Evolutionary conservation across 2,113 vertebrate species (phyloP).

Genomic region (Girardinichthys multiradiatus): DNA sequence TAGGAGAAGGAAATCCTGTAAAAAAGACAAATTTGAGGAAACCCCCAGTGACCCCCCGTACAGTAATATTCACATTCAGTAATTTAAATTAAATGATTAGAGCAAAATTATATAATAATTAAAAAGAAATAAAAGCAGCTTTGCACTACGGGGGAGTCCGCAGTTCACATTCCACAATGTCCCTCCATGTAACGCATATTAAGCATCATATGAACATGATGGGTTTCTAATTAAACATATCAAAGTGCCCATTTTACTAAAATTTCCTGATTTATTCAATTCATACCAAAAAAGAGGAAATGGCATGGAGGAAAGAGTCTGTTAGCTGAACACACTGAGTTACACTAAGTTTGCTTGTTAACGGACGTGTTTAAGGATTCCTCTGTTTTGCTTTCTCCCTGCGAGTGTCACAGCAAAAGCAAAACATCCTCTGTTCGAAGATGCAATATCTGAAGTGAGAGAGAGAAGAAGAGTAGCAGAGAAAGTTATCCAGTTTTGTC

Average conservation of each 20-base stretch:
- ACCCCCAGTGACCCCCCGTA: conserved; percentile 82
- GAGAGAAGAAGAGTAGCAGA: conserved; percentile 73
- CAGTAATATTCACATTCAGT: conserved; percentile 93
- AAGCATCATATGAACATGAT: conserved; percentile 91
- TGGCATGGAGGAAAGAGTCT: conserved; percentile 92
- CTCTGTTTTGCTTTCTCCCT: conserved; percentile 66
- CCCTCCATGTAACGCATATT: conserved; percentile 75
- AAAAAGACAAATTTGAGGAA: conserved; percentile 85
- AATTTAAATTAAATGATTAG: conserved; percentile 77
- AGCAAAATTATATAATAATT: conserved; percentile 8
- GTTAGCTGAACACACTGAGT: conserved; percentile 79
- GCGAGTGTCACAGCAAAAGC: conserved; percentile 81
- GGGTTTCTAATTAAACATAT: conserved; percentile 95
- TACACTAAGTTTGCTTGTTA: conserved; percentile 75
- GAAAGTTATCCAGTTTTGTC: conserved; percentile 85
- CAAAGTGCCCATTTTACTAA: conserved; percentile 99
- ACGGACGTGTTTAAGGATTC: conserved; percentile 58
- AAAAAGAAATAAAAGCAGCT: conserved; percentile 73
- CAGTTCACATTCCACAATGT: conserved; percentile 84
- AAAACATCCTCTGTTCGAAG: conserved; percentile 81
- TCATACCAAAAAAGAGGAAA: conserved; percentile 95
- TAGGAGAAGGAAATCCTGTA: conserved; percentile 3
- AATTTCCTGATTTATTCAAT: conserved; percentile 97
- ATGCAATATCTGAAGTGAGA: conserved; percentile 79
- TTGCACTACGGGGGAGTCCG: conserved; percentile 79